These are phyloP conservation scores for Graptemys geographica DNA, from an alignment of 2,797 vertebrate genomes.

Conservation along the genomic window DNA sequence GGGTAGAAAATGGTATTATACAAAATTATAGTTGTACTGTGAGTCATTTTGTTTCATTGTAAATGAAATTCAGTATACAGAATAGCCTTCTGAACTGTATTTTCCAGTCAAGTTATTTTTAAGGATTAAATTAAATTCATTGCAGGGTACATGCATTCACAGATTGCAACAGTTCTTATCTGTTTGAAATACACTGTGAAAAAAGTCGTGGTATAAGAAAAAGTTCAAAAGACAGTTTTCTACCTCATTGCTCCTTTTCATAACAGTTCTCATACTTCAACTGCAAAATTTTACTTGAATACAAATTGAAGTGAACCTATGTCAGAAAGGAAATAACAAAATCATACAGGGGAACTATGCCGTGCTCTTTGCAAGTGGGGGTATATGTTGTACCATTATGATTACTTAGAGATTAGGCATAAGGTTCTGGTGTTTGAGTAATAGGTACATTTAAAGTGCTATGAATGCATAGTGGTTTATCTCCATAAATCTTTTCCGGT, in stretches of 20 bases:
- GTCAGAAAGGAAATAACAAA: slow-evolving; percentile 73
- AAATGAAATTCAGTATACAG: slow-evolving; percentile 72
- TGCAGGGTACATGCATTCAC: slow-evolving; percentile 58
- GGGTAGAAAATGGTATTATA: slow-evolving; percentile 51
- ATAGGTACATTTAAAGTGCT: slow-evolving; percentile 39
- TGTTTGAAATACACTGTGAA: slow-evolving; percentile 63
- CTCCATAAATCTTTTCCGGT: neutral
- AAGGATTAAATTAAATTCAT: slow-evolving; percentile 80
- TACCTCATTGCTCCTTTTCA: slow-evolving; percentile 76
- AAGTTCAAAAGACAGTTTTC: slow-evolving; percentile 79
- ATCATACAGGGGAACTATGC: neutral
- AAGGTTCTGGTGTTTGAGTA: slow-evolving; percentile 43
- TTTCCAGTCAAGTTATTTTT: slow-evolving; percentile 79
- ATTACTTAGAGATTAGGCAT: slow-evolving; percentile 20
- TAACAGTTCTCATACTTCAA: slow-evolving; percentile 58
- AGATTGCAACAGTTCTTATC: slow-evolving; percentile 63
- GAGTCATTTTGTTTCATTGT: slow-evolving; percentile 71
- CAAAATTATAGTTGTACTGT: slow-evolving; percentile 60
- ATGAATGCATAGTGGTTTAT: neutral
- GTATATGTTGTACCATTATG: slow-evolving; percentile 32
- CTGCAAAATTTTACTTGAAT: slow-evolving; percentile 64
- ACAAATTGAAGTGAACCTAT: slow-evolving; percentile 69
- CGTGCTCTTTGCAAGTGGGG: slow-evolving; percentile 44
- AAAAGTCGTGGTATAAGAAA: slow-evolving; percentile 24
- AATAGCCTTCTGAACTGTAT: slow-evolving; percentile 67